Percentiles rank a stretch among this genome's conserved stretches.
Conservation (phyloP, 2,797 vertebrate species). For the Valencia hispanica region DNA sequence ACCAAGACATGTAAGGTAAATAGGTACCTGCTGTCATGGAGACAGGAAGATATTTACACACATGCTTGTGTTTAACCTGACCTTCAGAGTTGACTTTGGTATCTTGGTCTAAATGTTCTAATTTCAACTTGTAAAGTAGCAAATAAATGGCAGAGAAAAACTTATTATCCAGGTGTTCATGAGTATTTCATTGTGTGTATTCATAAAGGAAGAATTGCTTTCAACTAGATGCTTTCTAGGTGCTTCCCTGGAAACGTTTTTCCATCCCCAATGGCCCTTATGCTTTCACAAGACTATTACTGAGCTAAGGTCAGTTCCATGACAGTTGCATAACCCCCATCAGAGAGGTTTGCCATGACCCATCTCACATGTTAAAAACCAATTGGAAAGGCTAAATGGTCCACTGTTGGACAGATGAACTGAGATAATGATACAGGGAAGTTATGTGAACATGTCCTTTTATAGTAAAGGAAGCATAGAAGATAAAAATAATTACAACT, state of each 20-base stretch:
- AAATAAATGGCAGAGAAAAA: conserved; percentile 4
- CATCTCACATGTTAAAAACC: conserved; percentile 67
- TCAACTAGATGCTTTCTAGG: conserved; percentile 39
- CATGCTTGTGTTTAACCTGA: conserved; percentile 67
- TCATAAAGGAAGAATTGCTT: conserved; percentile 39
- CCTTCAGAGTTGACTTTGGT: conserved; percentile 60
- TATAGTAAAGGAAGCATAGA: conserved; percentile 15
- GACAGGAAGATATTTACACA: conserved; percentile 46
- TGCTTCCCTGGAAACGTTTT: conserved; percentile 55
- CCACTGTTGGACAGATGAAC: conserved; percentile 34
- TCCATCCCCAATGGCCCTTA: conserved; percentile 16
- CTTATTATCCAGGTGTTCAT: neutral
- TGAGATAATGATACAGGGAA: conserved; percentile 24
- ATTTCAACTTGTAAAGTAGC: conserved; percentile 22
- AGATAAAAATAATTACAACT: conserved; percentile 4
- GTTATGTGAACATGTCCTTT: conserved; percentile 32
- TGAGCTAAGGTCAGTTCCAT: conserved; percentile 68
- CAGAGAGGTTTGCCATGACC: conserved; percentile 62
- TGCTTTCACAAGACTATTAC: conserved; percentile 58
- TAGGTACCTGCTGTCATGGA: conserved; percentile 77
- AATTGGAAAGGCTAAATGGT: conserved; percentile 56
- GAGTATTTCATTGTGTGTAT: conserved; percentile 24
- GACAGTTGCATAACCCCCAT: conserved; percentile 77
- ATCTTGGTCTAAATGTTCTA: conserved; percentile 2
- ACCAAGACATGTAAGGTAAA: conserved; percentile 76